Conservation (phyloP, 2,113 vertebrate species). For the Otis tarda region DNA sequence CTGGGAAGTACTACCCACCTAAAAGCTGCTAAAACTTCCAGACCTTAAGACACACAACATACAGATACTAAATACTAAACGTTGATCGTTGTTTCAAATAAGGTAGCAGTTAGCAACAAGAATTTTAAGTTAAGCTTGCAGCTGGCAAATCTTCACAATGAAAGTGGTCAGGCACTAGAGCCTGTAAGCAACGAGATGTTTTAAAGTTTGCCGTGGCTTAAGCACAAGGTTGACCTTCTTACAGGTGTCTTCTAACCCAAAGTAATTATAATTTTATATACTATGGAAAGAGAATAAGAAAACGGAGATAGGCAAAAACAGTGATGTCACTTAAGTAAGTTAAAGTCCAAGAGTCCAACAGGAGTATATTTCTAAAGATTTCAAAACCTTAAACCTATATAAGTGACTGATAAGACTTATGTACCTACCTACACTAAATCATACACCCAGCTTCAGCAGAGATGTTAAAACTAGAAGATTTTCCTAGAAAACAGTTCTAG, state of each 20-base stretch:
- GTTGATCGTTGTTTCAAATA: background rate
- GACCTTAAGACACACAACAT: background rate
- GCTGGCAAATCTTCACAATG: background rate
- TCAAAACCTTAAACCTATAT: background rate
- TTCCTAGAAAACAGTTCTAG: background rate
- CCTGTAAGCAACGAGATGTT: fast-evolving
- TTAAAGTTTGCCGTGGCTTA: background rate
- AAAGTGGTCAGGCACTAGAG: background rate
- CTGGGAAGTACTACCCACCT: background rate
- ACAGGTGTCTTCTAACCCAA: background rate
- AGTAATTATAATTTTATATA: background rate
- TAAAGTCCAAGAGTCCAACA: background rate
- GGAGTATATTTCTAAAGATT: background rate
- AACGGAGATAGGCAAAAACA: background rate
- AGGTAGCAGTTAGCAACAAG: background rate
- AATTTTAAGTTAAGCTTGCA: background rate
- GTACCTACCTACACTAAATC: background rate
- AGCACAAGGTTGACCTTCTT: background rate
- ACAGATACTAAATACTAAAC: background rate
- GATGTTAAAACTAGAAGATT: background rate
- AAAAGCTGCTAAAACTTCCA: background rate
- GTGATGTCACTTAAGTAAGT: background rate
- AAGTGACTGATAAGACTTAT: background rate
- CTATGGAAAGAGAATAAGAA: background rate
- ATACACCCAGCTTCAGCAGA: background rate